Percentiles rank a stretch among this genome's conserved stretches.
These are phyloP conservation scores for Mayetiola destructor DNA, from an alignment of 2,888 invertebrate genomes.

Conservation along the genomic window DNA sequence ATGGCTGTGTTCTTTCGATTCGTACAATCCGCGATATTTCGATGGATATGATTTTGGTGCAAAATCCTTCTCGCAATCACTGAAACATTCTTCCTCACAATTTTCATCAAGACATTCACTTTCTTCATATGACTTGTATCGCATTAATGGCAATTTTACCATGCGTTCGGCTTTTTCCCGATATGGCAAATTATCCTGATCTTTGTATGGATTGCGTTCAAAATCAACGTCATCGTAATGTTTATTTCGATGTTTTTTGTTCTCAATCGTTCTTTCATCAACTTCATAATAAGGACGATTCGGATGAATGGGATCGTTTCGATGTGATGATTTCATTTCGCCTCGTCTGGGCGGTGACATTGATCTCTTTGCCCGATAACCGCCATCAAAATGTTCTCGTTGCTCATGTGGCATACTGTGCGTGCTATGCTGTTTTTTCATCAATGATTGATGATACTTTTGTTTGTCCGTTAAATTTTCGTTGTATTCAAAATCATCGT, in stretches of 20 bases:
- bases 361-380: neutral
- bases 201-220: slow-evolving; percentile 33
- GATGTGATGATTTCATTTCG: neutral
- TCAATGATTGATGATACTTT: slow-evolving; percentile 28
- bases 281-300: neutral
- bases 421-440: slow-evolving; percentile 9
- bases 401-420: neutral
- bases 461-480: slow-evolving; percentile 35
- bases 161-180: slow-evolving; percentile 35
- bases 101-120: slow-evolving; percentile 13
- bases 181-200: slow-evolving; percentile 34
- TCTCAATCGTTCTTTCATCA: slow-evolving; percentile 7
- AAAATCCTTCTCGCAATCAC: neutral
- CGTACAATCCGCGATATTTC: slow-evolving; percentile 4
- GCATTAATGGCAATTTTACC: slow-evolving; percentile 35
- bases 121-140: slow-evolving; percentile 29
- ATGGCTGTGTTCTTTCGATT: neutral
- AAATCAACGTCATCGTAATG: neutral
- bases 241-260: slow-evolving; percentile 7
- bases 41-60: neutral
- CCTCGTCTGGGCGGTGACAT: neutral
- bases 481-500: slow-evolving; percentile 16
- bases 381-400: neutral
- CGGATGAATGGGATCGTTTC: neutral
- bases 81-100: neutral